Base-by-base conservation (phyloP, 2,888 invertebrate species). In the Koerneria pararmatus region DNA sequence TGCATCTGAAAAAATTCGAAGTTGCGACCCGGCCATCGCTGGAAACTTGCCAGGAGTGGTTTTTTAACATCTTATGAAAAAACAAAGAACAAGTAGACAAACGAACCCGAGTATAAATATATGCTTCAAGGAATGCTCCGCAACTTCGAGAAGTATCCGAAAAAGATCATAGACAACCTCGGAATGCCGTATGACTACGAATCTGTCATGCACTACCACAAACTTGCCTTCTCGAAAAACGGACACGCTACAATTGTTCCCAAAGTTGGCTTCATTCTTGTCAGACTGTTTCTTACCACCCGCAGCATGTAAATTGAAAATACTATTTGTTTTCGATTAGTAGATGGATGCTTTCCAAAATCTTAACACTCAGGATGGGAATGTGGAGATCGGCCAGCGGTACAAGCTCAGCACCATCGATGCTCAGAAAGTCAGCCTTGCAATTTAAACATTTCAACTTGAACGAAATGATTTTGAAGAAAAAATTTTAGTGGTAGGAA, bases 131-230 rank as follows among this genome's bases (percentile, higher is more conserved):
- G 85, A 53, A 85, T 85, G 75, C 80, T 85, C 76, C 77, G 84
- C 46, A 87, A 87, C 74, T 87, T 87, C 74, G 84, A 85, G 60
- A 86, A 86, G 73, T 85, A 86, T 63, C 82, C 83, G 3, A 68
- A 76, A 32, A 82, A 84, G 69, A 80, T 82, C 60, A 84, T 86
- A 54, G 85, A 85, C 61, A 84, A 85, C 2, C 83, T 85, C 32
- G 84, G 83, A 59, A 89, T 89, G 82, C 89, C 89, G 66, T 91
- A 91, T 78, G 91, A 91, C 82, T 91, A 89, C 80, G 88, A 89
- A 46, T 75, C 58, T 3, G 89, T 91, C 37, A 90, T 91, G 90
- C 91, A 91, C 82, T 91, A 91, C 77, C 85, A 85, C 68, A 84
- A 84, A 35, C 63, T 85, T 73, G 86, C 86, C 15, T 87, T 87